Conservation (phyloP, 2,888 invertebrate species). For the Drosophila monieri region DNA sequence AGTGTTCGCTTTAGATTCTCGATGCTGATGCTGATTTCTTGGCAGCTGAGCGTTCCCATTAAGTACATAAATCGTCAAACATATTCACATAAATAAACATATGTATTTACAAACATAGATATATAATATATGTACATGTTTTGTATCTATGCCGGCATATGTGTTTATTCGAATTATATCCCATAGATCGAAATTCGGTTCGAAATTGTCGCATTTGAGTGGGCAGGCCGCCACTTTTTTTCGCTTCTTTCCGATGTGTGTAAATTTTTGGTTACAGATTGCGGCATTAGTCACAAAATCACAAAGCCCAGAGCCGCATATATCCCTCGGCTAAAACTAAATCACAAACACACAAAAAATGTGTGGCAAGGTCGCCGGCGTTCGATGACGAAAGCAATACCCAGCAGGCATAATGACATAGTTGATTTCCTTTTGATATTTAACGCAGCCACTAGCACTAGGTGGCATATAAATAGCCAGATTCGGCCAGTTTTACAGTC, state of each 20-base stretch:
- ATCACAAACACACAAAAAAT: conserved; percentile 25
- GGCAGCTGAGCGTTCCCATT: conserved; percentile 64
- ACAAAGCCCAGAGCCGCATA: not conserved
- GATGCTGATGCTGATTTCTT: conserved; percentile 33
- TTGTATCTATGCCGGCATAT: not conserved
- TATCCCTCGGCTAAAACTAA: conserved; percentile 12
- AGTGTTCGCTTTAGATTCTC: conserved; percentile 22
- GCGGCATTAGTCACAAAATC: conserved; percentile 27
- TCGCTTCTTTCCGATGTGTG: conserved; percentile 3
- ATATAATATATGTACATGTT: not conserved
- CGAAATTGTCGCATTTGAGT: conserved; percentile 13
- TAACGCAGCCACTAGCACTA: conserved; percentile 14
- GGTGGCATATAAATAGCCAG: conserved; percentile 60
- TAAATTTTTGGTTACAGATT: conserved; percentile 20
- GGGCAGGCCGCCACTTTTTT: conserved; percentile 2
- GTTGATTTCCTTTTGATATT: conserved; percentile 31
- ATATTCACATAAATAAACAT: conserved; percentile 23
- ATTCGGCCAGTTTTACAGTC: conserved; percentile 54
- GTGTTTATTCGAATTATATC: conserved; percentile 1
- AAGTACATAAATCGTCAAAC: conserved; percentile 59
- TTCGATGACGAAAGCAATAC: conserved; percentile 42
- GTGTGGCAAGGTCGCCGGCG: conserved; percentile 61
- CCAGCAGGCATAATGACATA: conserved; percentile 20
- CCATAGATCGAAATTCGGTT: conserved; percentile 3
- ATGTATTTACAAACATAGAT: conserved; percentile 3